Base-by-base conservation (phyloP, 37 sponge, comb jelly and placozoan genomes). In the Lycopodina hypogea region DNA sequence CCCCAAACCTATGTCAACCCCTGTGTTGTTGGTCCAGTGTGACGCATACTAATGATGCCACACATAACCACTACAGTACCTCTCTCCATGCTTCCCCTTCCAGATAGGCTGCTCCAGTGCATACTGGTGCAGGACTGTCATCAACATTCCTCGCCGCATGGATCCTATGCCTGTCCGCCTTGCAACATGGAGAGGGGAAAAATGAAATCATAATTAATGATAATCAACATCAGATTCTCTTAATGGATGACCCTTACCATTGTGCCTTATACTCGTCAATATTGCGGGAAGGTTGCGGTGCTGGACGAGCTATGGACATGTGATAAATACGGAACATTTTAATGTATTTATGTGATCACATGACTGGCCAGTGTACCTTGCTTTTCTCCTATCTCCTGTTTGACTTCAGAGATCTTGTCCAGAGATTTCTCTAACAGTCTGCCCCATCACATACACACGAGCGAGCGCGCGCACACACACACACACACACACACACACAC, bases 81-180 rank as follows among this genome's bases (percentile, higher is more conserved):
- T 86, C 40, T 91, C 92, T 61, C 87, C 77, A 0, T 76, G 55
- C 64, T 83, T 79, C 26, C 93, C 93, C 53, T 61, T 77, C 90
- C 90, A 92, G 18, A 92, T 84, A 3, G 84, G 90, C 32, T 92
- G 83, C 39, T 91, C 84, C 56, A 76, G 56, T 7, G 98, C 98
- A 60, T 86, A 87, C 80, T 94, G 98, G 39, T 97, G 98, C 8
- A 97, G 83, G 15, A 94, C 75, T n/a, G 87, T 89, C 93, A 97
- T 97, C 69, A 97, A 63, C 77, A 94, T 89, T 2, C 98, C 93
- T 68, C 87, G 74, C 12, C 95, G 77, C 88, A 94, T 92, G 21
- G 86, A 63, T 23, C 76, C 76, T 24, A 60, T 58, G 7, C 89
- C 84, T 15, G 77, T 39, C 23, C 78, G 71, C 56, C 85, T 84